Evolutionary conservation across 2,797 vertebrate genomes (phyloP), one percentile per base, ranked within the genome.

Genomic region (Saxicola maurus): DNA sequence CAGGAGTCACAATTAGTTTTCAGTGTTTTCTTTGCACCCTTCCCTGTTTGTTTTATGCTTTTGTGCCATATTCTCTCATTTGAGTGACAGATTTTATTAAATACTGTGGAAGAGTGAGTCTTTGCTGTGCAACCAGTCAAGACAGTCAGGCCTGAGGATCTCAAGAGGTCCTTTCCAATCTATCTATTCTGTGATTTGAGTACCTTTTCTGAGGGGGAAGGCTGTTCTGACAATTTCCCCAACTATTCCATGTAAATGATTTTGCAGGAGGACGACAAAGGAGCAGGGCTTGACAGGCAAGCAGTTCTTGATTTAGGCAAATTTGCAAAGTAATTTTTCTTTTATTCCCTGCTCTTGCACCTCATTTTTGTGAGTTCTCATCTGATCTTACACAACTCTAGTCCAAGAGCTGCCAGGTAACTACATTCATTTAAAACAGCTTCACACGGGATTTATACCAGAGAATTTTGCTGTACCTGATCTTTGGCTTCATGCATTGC

Each of bases 31-130:
- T 84, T 48, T 60, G 30, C 42, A 45, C 6, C 10, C 7, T 86
- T 28, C 24, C 10, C 4, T 87, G 11, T 67, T 69, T 84, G 21
- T 12, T 92, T 94, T 61, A 57, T 73, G 25, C 31, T 77, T 51
- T 76, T 2, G 2, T 60, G 31, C 35, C 20, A 9, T 82, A 45
- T 19, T 67, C 18, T 74, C 33, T 76, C 45, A 51, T 76, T 61
- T 71, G 57, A 85, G 16, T 87, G 91, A 87, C 68, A 91, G 49
- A 53, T 17, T 73, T 87, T 46, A 82, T 87, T 82, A 86, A 92
- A 74, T 65, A 57, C 9, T 28, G 27, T 35, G 40, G 60, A 43
- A 80, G 17, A 74, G 19, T 72, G 61, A 74, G 65, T 90, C 10
- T 30, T 46, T 24, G 20, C 38, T 67, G 31, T 51, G 60, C 56